These are phyloP conservation scores for Lophotis ruficrista DNA, from an alignment of 2,113 vertebrate species.

Conservation along the genomic window DNA sequence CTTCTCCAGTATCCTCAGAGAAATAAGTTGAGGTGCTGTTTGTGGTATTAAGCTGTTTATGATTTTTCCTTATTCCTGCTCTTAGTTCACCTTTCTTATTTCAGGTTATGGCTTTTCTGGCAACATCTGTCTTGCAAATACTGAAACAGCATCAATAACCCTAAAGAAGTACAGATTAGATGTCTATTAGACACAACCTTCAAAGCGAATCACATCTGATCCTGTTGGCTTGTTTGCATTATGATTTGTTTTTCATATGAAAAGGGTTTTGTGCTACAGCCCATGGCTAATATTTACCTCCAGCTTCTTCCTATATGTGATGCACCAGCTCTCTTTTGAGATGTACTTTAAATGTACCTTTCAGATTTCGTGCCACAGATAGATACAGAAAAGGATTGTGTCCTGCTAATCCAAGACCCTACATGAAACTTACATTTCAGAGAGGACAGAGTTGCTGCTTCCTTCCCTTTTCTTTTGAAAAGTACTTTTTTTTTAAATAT, in stretches of 20 bases:
- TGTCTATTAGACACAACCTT: background rate
- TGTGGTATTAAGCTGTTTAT: background rate
- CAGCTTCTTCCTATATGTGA: background rate
- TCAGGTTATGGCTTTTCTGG: background rate
- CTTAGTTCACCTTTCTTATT: background rate
- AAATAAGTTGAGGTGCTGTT: background rate
- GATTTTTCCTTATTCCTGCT: background rate
- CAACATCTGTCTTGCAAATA: background rate
- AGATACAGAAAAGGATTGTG: background rate
- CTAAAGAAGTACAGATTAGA: background rate
- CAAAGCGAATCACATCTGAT: background rate
- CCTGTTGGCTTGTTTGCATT: background rate
- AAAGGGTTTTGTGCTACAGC: background rate
- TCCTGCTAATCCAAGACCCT: background rate
- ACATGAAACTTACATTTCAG: background rate
- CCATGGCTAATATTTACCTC: background rate
- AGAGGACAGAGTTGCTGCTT: background rate
- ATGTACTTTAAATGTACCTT: background rate
- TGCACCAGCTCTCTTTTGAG: background rate
- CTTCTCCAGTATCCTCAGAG: background rate
- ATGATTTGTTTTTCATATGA: background rate
- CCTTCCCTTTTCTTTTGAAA: background rate
- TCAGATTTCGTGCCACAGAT: background rate
- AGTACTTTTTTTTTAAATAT: background rate
- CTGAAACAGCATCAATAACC: background rate